A percentile compares a stretch with the other conserved stretches of the same genome.
These are phyloP conservation scores for Calcarius lapponicus DNA, from an alignment of 2,797 vertebrate genomes.

Conservation along the genomic window DNA sequence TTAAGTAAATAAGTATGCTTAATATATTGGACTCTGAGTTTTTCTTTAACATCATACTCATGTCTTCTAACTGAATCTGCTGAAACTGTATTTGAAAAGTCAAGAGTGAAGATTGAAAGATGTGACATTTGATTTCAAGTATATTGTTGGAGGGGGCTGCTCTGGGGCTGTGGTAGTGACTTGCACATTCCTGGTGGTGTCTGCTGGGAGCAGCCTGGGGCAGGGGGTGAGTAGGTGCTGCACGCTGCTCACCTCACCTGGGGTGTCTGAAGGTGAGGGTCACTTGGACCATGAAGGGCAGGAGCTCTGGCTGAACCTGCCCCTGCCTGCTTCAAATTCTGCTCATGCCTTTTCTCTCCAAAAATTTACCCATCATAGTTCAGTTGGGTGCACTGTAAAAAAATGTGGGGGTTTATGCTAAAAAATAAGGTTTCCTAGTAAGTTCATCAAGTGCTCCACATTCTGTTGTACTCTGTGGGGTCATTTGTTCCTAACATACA, in stretches of 20 bases:
- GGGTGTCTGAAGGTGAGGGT: background rate
- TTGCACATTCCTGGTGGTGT: fast-evolving
- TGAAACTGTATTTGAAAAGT: background rate
- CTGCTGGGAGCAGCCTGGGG: background rate
- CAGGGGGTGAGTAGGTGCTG: background rate
- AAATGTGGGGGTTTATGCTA: fast-evolving
- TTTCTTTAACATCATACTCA: conserved; percentile 48
- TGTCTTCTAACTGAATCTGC: background rate
- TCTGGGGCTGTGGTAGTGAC: fast-evolving
- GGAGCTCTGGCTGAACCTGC: background rate
- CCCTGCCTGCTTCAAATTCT: background rate
- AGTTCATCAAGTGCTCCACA: background rate
- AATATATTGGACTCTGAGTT: conserved; percentile 75
- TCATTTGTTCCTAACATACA: background rate
- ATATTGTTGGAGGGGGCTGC: background rate
- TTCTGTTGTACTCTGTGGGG: background rate
- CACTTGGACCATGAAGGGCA: background rate
- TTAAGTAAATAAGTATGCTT: conserved; percentile 85
- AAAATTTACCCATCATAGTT: fast-evolving
- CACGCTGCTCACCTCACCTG: background rate
- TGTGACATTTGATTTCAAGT: background rate
- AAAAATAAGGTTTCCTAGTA: background rate
- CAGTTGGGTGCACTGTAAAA: background rate
- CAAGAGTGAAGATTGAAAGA: background rate
- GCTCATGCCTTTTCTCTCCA: background rate